Evolutionary conservation across 2,113 vertebrate species (phyloP).

Genomic region (Axis porcinus): DNA sequence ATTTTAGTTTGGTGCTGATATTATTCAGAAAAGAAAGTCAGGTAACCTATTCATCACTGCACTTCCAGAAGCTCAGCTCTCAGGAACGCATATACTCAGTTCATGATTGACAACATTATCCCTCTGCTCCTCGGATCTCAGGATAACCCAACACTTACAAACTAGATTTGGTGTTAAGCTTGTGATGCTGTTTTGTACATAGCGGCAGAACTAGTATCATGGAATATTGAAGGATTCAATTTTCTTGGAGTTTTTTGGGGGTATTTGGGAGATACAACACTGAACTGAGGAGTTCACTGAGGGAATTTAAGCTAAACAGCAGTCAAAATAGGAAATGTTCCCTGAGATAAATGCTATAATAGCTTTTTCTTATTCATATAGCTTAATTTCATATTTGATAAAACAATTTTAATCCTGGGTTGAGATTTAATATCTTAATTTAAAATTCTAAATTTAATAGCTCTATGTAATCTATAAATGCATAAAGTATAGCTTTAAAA

Average conservation of each 20-base stretch:
- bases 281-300: background rate
- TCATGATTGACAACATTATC: background rate
- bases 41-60: background rate
- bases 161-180: background rate
- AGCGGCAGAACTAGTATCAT: background rate
- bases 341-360: background rate
- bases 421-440: background rate
- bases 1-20: background rate
- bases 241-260: background rate
- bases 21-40: background rate
- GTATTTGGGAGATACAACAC: background rate
- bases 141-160: background rate
- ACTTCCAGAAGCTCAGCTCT: background rate
- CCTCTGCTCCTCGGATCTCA: background rate
- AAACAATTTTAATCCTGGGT: background rate
- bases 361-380: background rate
- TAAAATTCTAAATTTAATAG: background rate
- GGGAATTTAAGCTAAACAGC: background rate
- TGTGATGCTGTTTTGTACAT: background rate
- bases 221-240: background rate
- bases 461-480: background rate
- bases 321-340: background rate
- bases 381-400: background rate
- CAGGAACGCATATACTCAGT: rapidly evolving
- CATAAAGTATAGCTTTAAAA: background rate